These are phyloP conservation scores for Hanleya hanleyi DNA, from an alignment of 2,888 invertebrate genomes.

Conservation along the genomic window DNA sequence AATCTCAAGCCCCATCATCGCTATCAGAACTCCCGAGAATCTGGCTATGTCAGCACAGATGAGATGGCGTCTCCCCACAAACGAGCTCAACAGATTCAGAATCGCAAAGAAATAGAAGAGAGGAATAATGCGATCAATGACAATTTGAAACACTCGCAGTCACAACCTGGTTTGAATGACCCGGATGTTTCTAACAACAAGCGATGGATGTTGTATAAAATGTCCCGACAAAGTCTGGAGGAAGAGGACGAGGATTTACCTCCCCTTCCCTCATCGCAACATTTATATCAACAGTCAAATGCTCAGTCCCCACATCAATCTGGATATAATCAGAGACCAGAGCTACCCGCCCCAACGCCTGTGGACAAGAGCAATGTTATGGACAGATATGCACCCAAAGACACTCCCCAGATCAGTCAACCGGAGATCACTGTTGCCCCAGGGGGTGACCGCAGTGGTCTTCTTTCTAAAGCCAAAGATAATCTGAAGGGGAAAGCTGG, in stretches of 20 bases:
- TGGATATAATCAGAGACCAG: not conserved
- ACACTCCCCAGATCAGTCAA: not conserved
- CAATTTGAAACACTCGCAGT: constrained; percentile 21
- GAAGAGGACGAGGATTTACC: constrained; percentile 32
- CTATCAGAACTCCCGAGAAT: constrained; percentile 25
- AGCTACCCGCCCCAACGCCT: not conserved
- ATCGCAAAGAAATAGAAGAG: constrained; percentile 35
- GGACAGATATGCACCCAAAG: not conserved
- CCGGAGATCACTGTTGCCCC: not conserved
- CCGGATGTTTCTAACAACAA: constrained; percentile 59
- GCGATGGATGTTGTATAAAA: constrained; percentile 72
- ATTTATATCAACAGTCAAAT: no score
- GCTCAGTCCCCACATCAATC: no score
- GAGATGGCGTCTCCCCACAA: not conserved
- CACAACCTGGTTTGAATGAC: constrained; percentile 13
- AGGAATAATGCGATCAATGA: constrained; percentile 50
- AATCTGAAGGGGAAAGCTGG: constrained; percentile 84
- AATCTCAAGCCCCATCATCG: not conserved
- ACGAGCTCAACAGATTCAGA: not conserved
- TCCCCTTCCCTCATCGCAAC: not conserved
- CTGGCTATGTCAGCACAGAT: constrained; percentile 35
- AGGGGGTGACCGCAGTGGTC: constrained; percentile 83
- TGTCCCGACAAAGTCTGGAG: constrained; percentile 62
- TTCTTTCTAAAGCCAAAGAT: constrained; percentile 95
- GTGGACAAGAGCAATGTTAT: not conserved